These are phyloP conservation scores for Stegostoma tigrinum DNA, from an alignment of 2,113 vertebrate species.

Conservation along the genomic window DNA sequence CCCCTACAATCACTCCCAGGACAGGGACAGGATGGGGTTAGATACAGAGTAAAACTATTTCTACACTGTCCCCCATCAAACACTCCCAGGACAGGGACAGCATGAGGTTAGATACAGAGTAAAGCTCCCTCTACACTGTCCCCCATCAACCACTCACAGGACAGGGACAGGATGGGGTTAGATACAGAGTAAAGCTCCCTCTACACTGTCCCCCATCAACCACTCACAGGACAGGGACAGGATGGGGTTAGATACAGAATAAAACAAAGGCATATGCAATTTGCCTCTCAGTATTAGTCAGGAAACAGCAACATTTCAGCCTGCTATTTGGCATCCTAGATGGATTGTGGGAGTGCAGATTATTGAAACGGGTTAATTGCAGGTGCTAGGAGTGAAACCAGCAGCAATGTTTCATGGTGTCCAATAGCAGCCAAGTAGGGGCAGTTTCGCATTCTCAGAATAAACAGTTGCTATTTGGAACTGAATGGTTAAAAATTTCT, in stretches of 20 bases:
- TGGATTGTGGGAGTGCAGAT: not conserved
- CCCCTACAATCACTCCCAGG: too few relatives aligned
- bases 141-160: too few relatives aligned
- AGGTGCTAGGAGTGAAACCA: not conserved
- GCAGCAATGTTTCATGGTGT: not conserved
- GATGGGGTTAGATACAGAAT: too few relatives aligned
- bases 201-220: too few relatives aligned
- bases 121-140: not conserved
- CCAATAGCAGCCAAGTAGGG: not conserved
- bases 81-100: too few relatives aligned
- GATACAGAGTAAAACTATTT: too few relatives aligned
- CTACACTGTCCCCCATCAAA: too few relatives aligned
- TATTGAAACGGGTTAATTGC: not conserved
- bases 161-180: too few relatives aligned
- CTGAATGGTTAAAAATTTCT: not conserved
- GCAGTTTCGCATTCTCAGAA: not conserved
- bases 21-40: too few relatives aligned
- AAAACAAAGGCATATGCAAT: not conserved
- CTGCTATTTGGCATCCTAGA: not conserved
- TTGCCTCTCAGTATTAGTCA: not conserved
- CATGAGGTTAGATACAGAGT: too few relatives aligned
- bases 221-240: too few relatives aligned
- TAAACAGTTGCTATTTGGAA: not conserved
- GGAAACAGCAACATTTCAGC: not conserved
- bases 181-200: too few relatives aligned